These are phyloP conservation scores for Harmothoe impar DNA, from an alignment of 2,888 invertebrate species.

Conservation along the genomic window DNA sequence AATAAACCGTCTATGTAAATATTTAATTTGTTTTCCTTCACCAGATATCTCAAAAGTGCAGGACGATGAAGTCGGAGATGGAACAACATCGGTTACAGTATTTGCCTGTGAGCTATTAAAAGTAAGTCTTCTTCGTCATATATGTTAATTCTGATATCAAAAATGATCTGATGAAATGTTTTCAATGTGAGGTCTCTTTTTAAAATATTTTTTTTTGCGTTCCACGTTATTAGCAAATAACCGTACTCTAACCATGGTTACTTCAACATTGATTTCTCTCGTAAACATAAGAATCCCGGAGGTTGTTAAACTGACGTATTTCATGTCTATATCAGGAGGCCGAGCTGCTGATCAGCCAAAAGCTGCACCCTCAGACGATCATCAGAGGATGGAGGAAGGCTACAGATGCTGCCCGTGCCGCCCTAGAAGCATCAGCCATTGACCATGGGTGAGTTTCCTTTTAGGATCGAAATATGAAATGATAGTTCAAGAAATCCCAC, in stretches of 20 bases:
- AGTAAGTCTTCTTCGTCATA: conserved; percentile 78
- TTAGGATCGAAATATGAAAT: conserved; percentile 28
- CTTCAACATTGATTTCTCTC: too few relatives aligned
- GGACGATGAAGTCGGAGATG: conserved; percentile 99
- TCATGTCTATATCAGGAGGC: conserved; percentile 88
- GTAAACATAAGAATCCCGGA: too few relatives aligned
- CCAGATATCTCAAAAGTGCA: conserved; percentile 97
- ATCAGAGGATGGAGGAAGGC: conserved; percentile 97
- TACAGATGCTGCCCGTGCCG: conserved; percentile 91
- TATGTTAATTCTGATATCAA: too few relatives aligned
- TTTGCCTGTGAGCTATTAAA: conserved; percentile 94
- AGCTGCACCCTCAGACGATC: conserved; percentile 98
- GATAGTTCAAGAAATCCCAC: too few relatives aligned
- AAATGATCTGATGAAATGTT: too few relatives aligned
- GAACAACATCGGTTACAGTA: conserved; percentile 99
- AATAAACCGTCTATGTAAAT: neutral
- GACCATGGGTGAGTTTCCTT: conserved; percentile 88
- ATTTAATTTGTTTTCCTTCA: neutral
- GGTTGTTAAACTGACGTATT: neutral
- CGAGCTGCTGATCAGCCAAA: conserved; percentile 95
- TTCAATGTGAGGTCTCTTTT: too few relatives aligned
- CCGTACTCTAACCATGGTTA: too few relatives aligned
- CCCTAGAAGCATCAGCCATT: conserved; percentile 90
- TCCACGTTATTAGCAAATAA: too few relatives aligned
- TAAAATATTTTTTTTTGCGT: too few relatives aligned